Conservation (phyloP, 2,797 vertebrate species). For the Rhynchonycteris naso region DNA sequence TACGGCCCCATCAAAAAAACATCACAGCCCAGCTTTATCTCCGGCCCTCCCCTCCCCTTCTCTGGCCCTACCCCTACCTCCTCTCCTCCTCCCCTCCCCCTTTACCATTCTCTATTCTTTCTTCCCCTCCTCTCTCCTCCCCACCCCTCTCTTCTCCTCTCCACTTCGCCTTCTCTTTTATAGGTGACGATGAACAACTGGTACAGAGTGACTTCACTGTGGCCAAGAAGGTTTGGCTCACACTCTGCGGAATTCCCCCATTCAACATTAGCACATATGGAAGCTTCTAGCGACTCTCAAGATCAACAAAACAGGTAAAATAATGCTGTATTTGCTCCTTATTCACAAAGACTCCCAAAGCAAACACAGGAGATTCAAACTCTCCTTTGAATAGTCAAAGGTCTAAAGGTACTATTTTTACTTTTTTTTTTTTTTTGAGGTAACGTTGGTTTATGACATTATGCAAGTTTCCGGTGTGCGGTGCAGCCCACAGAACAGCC, state of each 20-base stretch:
- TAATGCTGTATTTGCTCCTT: background rate
- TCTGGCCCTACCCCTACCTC: too few species aligned
- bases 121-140: background rate
- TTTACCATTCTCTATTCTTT: too few species aligned
- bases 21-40: background rate
- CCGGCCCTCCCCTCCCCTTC: background rate
- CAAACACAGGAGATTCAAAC: slow-evolving; percentile 13
- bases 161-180: too few species aligned
- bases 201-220: background rate
- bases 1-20: background rate
- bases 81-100: rapidly evolving
- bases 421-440: background rate
- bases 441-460: background rate
- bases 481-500: background rate
- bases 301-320: background rate
- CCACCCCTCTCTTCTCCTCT: rapidly evolving
- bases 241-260: background rate
- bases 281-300: background rate
- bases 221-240: background rate
- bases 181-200: too few species aligned
- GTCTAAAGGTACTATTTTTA: background rate
- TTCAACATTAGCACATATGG: background rate
- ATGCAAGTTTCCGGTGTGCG: background rate
- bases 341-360: background rate
- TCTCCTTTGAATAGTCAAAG: background rate